Percentiles rank a stretch among this genome's conserved stretches.
phyloP scores from a whole-genome alignment of 2,888 invertebrate species.

The Drosophila mettleri region DNA sequence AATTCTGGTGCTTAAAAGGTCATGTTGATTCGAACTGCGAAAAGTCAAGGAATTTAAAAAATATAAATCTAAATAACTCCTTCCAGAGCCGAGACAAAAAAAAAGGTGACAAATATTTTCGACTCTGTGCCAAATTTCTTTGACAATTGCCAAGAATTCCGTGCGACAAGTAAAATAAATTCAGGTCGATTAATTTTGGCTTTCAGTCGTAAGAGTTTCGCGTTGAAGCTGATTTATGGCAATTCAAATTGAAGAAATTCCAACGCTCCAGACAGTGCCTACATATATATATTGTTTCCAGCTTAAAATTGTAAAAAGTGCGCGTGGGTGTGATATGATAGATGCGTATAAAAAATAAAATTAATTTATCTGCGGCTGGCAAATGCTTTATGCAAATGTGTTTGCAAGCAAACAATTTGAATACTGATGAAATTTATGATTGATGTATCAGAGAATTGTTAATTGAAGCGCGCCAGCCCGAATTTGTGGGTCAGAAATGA shows the following conservation, averaged over 20 bases:
- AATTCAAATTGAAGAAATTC: conserved; percentile 8
- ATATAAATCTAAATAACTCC: conserved; percentile 1
- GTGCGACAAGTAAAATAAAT: conserved; percentile 19
- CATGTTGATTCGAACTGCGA: background rate
- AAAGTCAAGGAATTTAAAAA: background rate
- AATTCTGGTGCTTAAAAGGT: background rate
- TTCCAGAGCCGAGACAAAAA: background rate
- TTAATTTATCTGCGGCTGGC: conserved; percentile 9
- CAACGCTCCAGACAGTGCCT: background rate
- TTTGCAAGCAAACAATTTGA: conserved; percentile 17
- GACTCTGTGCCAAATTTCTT: conserved; percentile 11
- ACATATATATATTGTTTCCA: conserved; percentile 6
- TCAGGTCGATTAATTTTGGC: conserved; percentile 36
- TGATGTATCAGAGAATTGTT: conserved; percentile 8
- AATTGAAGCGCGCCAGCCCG: background rate
- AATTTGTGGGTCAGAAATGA: conserved; percentile 3
- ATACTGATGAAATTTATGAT: conserved; percentile 31
- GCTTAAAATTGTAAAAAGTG: background rate
- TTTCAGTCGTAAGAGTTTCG: conserved; percentile 17
- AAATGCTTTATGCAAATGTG: conserved; percentile 20
- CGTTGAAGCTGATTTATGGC: conserved; percentile 58
- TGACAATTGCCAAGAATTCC: conserved; percentile 16
- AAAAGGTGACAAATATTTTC: background rate
- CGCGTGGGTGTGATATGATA: conserved; percentile 13
- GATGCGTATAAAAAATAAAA: conserved; percentile 18